Percentiles rank a stretch among this genome's conserved stretches.
Conservation (phyloP, 2,113 vertebrate genomes). For the Candoia aspera region DNA sequence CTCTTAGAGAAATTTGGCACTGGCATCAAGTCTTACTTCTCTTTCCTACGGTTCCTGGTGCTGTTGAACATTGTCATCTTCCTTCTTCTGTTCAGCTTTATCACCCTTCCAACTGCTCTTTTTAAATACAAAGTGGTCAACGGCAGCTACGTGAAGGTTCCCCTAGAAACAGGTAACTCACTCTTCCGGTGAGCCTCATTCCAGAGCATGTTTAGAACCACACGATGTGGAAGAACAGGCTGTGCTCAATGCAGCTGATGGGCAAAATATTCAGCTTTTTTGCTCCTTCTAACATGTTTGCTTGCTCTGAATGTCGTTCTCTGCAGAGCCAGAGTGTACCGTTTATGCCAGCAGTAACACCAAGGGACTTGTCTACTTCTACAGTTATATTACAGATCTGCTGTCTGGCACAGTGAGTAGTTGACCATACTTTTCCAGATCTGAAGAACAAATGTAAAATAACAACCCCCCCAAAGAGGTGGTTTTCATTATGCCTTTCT, state of each 20-base stretch:
- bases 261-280: background rate
- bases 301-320: conserved; percentile 42
- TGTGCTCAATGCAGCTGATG: background rate
- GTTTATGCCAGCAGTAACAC: conserved; percentile 70
- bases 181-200: background rate
- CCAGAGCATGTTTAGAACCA: background rate
- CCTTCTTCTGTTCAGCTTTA: conserved; percentile 86
- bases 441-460: background rate
- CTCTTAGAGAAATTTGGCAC: conserved; percentile 90
- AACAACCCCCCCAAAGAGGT: background rate
- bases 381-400: conserved; percentile 85
- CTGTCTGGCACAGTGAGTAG: conserved; percentile 88
- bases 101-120: conserved; percentile 83
- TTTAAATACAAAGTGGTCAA: conserved; percentile 74
- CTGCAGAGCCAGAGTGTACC: conserved; percentile 78
- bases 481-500: background rate
- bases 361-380: conserved; percentile 83
- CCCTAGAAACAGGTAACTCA: conserved; percentile 62
- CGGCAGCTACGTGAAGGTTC: conserved; percentile 65
- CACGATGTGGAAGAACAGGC: no score
- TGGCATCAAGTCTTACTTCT: conserved; percentile 94
- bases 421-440: conserved; percentile 4
- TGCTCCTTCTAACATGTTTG: background rate
- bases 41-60: conserved; percentile 93
- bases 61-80: conserved; percentile 90